Evolutionary conservation across 1,140 invertebrate genomes (phyloP).

Genomic region (Callitettix versicolor): DNA sequence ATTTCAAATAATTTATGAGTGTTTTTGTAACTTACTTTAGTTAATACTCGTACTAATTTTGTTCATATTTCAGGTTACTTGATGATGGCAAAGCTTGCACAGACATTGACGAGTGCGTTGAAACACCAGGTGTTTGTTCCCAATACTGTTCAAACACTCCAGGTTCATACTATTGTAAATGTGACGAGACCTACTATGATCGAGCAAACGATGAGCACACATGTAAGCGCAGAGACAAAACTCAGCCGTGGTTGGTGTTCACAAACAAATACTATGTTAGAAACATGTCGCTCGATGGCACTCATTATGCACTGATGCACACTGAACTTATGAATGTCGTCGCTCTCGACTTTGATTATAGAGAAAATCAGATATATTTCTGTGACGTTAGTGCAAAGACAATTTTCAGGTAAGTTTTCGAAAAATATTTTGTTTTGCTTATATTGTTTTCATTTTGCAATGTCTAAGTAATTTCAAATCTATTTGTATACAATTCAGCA

Average conservation of each 20-base stretch:
- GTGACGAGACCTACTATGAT: slow-evolving; percentile 86
- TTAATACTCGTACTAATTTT: no score
- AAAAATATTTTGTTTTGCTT: no score
- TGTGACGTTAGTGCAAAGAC: slow-evolving; percentile 91
- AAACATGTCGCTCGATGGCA: slow-evolving; percentile 86
- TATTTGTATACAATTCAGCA: no score
- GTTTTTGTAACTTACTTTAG: no score
- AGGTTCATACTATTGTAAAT: slow-evolving; percentile 92
- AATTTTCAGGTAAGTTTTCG: slow-evolving; percentile 55
- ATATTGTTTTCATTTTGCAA: no score
- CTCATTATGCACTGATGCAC: slow-evolving; percentile 75
- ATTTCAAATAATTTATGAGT: no score
- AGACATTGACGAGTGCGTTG: slow-evolving; percentile 90
- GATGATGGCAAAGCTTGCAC: slow-evolving; percentile 77
- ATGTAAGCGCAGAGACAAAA: slow-evolving; percentile 78
- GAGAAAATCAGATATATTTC: slow-evolving; percentile 79
- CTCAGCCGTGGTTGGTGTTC: slow-evolving; percentile 86
- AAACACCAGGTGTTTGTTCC: slow-evolving; percentile 82
- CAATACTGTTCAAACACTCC: slow-evolving; percentile 93
- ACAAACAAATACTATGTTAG: slow-evolving; percentile 97
- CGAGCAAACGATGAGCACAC: slow-evolving; percentile 62
- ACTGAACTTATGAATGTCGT: slow-evolving; percentile 95
- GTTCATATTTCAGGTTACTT: slow-evolving; percentile 45
- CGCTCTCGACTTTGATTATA: slow-evolving; percentile 84
- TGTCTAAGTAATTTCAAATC: no score